A percentile compares a stretch with the other conserved stretches of the same genome.
phyloP scores from a whole-genome alignment of 1,140 invertebrate species.

The Drosophila subobscura region DNA sequence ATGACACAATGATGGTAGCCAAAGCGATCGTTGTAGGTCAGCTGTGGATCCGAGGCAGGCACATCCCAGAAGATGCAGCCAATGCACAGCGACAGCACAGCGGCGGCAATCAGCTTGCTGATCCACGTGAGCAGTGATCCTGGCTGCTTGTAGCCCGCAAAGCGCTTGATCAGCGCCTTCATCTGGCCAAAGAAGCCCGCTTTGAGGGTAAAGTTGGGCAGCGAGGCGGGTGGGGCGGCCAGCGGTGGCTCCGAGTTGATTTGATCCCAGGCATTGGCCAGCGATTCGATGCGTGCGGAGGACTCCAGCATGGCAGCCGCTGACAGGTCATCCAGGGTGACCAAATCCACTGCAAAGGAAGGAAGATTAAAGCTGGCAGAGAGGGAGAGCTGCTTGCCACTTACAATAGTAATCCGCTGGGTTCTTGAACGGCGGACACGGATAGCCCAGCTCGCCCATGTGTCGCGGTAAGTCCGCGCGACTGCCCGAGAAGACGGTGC shows the following conservation, averaged over 20 bases:
- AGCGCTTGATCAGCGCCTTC: constrained; percentile 75
- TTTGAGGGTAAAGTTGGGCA: constrained; percentile 77
- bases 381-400: constrained; percentile 72
- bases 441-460: constrained; percentile 96
- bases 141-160: constrained; percentile 93
- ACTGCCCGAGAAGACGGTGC: constrained; percentile 95
- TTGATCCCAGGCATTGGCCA: constrained; percentile 89
- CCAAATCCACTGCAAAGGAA: constrained; percentile 90
- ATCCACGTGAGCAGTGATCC: constrained; percentile 91
- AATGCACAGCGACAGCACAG: constrained; percentile 91
- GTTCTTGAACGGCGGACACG: constrained; percentile 97
- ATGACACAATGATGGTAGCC: constrained; percentile 94
- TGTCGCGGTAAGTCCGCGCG: constrained; percentile 95
- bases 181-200: constrained; percentile 84
- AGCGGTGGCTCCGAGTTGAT: constrained; percentile 83
- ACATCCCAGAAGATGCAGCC: constrained; percentile 96
- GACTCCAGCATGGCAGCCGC: constrained; percentile 97
- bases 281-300: constrained; percentile 94
- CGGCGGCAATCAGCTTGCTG: constrained; percentile 90
- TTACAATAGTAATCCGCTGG: constrained; percentile 97
- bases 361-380: background rate
- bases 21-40: constrained; percentile 89
- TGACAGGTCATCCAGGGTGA: constrained; percentile 95
- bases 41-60: constrained; percentile 88
- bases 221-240: constrained; percentile 77